Percentiles rank a stretch among this genome's conserved stretches.
These are phyloP conservation scores for Conomelus anceps DNA, from an alignment of 2,888 invertebrate genomes.

Conservation along the genomic window DNA sequence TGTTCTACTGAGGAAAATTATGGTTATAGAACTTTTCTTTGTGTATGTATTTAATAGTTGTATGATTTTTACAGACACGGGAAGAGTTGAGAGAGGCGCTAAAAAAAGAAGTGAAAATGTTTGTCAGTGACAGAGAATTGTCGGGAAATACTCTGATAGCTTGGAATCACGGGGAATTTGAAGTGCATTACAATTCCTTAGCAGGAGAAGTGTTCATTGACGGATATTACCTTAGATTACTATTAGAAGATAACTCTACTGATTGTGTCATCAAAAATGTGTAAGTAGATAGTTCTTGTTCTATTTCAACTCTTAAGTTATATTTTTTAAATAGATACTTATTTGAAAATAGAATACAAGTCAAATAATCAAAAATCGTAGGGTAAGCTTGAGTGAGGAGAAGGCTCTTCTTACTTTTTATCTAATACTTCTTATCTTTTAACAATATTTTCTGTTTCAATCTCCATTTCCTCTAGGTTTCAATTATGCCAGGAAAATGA, in stretches of 20 bases:
- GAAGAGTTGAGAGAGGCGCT: conserved; percentile 89
- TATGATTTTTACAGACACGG: conserved; percentile 59
- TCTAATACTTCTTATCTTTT: too few species aligned
- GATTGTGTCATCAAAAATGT: conserved; percentile 84
- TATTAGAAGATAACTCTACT: conserved; percentile 84
- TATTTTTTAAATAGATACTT: not conserved
- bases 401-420: too few species aligned
- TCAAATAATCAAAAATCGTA: too few species aligned
- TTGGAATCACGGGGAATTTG: conserved; percentile 98
- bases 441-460: too few species aligned
- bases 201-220: conserved; percentile 97
- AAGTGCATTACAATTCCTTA: conserved; percentile 88
- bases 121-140: conserved; percentile 83
- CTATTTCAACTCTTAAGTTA: not conserved
- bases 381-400: too few species aligned
- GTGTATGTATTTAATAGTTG: not conserved
- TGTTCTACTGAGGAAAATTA: too few species aligned
- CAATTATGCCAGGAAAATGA: too few species aligned
- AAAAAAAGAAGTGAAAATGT: conserved; percentile 87
- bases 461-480: too few species aligned
- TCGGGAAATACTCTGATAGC: conserved; percentile 72
- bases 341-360: too few species aligned
- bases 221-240: conserved; percentile 90
- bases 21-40: too few species aligned
- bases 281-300: conserved; percentile 51